Evolutionary conservation across 2,888 invertebrate genomes (phyloP).

Genomic region (Lasiommata megera): DNA sequence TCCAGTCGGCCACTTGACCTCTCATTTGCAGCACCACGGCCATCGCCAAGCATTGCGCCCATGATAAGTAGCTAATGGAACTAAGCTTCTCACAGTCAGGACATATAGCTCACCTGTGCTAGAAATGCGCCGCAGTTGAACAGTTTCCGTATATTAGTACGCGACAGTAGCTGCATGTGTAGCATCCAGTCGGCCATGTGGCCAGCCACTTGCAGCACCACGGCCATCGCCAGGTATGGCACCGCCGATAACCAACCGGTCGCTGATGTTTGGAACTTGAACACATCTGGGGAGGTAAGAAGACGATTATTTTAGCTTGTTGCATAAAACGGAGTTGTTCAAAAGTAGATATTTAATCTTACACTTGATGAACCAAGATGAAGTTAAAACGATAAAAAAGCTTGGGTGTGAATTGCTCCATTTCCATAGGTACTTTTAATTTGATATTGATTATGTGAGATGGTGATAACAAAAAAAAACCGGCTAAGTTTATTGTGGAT

Average conservation of each 20-base stretch:
- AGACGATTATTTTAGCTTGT: too few relatives aligned
- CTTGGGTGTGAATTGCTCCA: too few relatives aligned
- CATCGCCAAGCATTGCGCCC: conserved; percentile 94
- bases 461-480: too few relatives aligned
- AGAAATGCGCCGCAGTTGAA: conserved; percentile 75
- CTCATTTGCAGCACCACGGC: conserved; percentile 89
- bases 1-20: conserved; percentile 89
- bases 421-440: too few relatives aligned
- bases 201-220: conserved; percentile 89
- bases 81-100: too few relatives aligned
- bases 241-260: conserved; percentile 92
- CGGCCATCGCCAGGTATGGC: conserved; percentile 94
- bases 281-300: conserved; percentile 87
- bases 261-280: conserved; percentile 87
- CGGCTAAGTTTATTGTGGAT: too few relatives aligned
- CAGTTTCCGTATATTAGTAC: conserved; percentile 85
- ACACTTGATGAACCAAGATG: too few relatives aligned
- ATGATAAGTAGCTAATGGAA: too few relatives aligned
- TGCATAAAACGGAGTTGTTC: too few relatives aligned
- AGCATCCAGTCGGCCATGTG: conserved; percentile 88
- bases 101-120: conserved; percentile 71
- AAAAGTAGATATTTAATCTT: too few relatives aligned
- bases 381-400: too few relatives aligned
- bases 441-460: too few relatives aligned
- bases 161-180: conserved; percentile 82